Percentiles rank a stretch among this genome's conserved stretches.
Evolutionary conservation across 2,797 vertebrate genomes (phyloP).

Genomic region (Parotocinclus haroldoi): DNA sequence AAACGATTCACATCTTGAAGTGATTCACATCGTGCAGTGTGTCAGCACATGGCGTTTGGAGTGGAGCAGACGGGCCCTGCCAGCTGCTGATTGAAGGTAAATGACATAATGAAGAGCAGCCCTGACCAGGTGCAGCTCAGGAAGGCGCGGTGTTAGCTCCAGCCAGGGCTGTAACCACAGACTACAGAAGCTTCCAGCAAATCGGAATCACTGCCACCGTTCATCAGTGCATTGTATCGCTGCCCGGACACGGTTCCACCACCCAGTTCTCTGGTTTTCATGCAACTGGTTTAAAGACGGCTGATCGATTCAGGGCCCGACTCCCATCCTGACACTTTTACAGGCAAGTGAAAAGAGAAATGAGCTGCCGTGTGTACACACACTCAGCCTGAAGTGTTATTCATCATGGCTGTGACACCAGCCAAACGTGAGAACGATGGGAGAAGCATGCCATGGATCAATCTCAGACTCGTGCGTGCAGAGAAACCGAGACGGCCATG

Average conservation of each 20-base stretch:
- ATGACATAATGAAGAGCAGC: conserved; percentile 30
- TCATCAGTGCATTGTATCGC: background rate
- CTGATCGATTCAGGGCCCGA: conserved; percentile 14
- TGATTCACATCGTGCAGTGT: conserved; percentile 13
- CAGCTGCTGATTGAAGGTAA: conserved; percentile 24
- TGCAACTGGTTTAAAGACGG: conserved; percentile 1
- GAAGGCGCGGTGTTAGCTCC: conserved; percentile 11
- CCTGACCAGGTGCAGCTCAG: conserved; percentile 4
- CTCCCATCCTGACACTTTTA: conserved; percentile 12
- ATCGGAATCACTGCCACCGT: conserved; percentile 24
- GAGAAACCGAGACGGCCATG: background rate
- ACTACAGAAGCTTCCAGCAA: conserved; percentile 29
- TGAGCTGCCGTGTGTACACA: conserved; percentile 10
- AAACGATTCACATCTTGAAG: conserved; percentile 16
- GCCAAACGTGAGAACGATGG: conserved; percentile 1
- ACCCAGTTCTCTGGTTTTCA: background rate
- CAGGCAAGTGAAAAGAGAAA: conserved; percentile 11
- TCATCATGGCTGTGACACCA: conserved; percentile 18
- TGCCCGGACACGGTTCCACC: background rate
- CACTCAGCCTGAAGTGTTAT: conserved; percentile 16
- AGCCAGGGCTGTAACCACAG: conserved; percentile 31
- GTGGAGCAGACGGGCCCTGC: background rate
- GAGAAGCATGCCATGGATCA: conserved; percentile 5
- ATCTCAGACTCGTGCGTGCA: conserved; percentile 1
- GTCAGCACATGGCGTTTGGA: conserved; percentile 19